A percentile compares a stretch with the other conserved stretches of the same genome.
These are phyloP conservation scores for Chymomyza procnemis DNA, from an alignment of 2,888 invertebrate species.

Conservation along the genomic window DNA sequence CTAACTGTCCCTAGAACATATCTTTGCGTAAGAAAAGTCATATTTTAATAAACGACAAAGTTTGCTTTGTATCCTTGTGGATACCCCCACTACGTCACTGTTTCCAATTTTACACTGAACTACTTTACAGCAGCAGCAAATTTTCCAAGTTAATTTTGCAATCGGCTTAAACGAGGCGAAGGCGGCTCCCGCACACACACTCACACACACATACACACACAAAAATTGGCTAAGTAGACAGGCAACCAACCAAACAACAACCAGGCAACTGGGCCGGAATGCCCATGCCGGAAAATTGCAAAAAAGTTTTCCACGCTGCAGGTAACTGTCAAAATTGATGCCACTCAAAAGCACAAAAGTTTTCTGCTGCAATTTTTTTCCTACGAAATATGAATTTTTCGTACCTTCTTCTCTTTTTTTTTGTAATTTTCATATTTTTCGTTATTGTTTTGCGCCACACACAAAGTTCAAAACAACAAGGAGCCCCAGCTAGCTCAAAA, in stretches of 20 bases:
- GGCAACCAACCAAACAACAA: neutral
- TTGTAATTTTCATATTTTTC: conserved; percentile 10
- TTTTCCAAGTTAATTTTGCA: conserved; percentile 35
- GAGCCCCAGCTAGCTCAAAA: conserved; percentile 23
- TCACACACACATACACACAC: neutral
- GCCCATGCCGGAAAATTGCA: neutral
- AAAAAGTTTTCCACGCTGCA: conserved; percentile 67
- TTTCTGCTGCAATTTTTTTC: conserved; percentile 40
- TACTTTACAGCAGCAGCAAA: neutral
- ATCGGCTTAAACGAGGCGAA: conserved; percentile 48
- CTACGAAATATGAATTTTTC: conserved; percentile 4
- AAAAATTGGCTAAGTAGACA: neutral
- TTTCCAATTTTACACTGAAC: neutral
- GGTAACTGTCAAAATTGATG: conserved; percentile 77
- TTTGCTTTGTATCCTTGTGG: too few species aligned
- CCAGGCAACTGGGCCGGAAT: neutral
- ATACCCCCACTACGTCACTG: too few species aligned
- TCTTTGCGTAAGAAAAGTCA: too few species aligned
- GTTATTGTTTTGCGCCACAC: conserved; percentile 28
- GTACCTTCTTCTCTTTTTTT: neutral
- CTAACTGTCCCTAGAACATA: too few species aligned
- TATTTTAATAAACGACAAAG: too few species aligned
- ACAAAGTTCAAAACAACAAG: conserved; percentile 26
- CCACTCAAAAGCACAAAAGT: conserved; percentile 63
- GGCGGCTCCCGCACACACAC: neutral